Conservation (phyloP, 2,888 invertebrate genomes). For the Nowickia ferox region DNA sequence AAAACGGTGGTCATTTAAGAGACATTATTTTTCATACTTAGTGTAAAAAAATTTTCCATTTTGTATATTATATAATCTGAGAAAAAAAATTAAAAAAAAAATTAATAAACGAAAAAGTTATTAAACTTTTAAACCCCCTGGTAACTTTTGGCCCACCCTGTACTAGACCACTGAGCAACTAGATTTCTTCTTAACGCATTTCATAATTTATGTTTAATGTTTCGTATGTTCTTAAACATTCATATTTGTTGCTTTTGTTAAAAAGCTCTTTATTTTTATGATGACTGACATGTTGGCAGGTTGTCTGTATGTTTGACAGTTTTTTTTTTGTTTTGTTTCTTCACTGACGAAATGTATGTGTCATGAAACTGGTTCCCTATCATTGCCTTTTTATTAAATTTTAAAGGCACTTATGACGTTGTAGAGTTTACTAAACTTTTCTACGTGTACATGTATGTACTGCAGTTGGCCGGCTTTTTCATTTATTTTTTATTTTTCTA, state of each 20-base stretch:
- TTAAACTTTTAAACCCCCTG: too few species aligned
- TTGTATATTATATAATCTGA: too few species aligned
- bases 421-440: conserved; percentile 64
- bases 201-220: conserved; percentile 18
- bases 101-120: too few species aligned
- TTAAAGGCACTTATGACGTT: conserved; percentile 44
- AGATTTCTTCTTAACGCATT: conserved; percentile 35
- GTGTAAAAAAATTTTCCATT: too few species aligned
- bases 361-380: conserved; percentile 68
- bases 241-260: neutral
- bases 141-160: too few species aligned
- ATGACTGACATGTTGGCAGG: conserved; percentile 17
- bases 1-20: too few species aligned
- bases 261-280: conserved; percentile 12
- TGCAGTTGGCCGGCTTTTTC: conserved; percentile 47
- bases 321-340: neutral
- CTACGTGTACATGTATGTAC: neutral
- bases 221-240: neutral
- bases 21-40: too few species aligned
- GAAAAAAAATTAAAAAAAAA: too few species aligned
- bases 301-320: conserved; percentile 3
- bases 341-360: conserved; percentile 43
- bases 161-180: neutral
- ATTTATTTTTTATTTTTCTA: neutral
- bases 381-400: conserved; percentile 40